Percentiles rank a stretch among this genome's conserved stretches.
Evolutionary conservation across 2,797 vertebrate species (phyloP).

Genomic region (Anas capensis): DNA sequence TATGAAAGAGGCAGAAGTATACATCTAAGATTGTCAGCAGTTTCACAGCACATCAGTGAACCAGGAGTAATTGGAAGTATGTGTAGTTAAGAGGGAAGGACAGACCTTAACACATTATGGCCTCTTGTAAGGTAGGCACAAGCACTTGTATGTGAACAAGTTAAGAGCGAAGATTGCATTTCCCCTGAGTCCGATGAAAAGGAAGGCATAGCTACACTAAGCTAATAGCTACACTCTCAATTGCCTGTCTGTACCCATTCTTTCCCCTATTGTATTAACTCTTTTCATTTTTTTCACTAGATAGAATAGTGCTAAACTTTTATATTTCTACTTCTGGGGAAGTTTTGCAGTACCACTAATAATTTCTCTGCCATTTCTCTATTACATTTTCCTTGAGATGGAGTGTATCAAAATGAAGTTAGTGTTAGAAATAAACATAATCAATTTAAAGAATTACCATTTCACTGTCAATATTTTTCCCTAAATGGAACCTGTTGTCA

Average conservation of each 20-base stretch:
- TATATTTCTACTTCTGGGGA: neutral
- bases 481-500: neutral
- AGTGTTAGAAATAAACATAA: neutral
- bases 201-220: neutral
- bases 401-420: neutral
- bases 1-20: neutral
- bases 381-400: neutral
- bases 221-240: neutral
- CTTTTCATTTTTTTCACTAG: neutral
- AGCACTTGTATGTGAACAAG: rapidly evolving
- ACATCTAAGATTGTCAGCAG: neutral
- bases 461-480: neutral
- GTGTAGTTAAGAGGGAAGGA: neutral
- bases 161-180: neutral
- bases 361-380: neutral
- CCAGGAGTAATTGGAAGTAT: no score
- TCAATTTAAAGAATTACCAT: neutral
- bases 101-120: rapidly evolving
- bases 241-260: neutral
- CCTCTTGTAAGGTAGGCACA: neutral
- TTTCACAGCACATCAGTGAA: neutral
- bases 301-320: neutral
- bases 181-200: neutral
- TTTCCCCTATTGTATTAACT: neutral
- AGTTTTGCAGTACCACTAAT: neutral